Evolutionary conservation across 92 coral and sea anemone genomes (phyloP).

Genomic region (Nematostella vectensis): DNA sequence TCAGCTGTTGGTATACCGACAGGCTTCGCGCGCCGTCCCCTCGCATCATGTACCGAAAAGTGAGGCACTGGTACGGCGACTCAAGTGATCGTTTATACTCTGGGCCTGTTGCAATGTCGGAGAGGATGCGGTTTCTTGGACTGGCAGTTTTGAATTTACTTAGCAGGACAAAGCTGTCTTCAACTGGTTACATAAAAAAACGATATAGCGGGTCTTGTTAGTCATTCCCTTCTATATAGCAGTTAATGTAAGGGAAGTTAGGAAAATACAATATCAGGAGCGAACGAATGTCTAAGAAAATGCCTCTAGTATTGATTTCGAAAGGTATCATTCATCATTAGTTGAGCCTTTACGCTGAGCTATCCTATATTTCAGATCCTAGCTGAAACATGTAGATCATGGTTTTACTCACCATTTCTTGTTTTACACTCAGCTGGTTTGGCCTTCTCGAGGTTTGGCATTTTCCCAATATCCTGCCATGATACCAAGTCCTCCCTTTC

Average conservation of each 20-base stretch:
- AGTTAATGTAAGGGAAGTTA: too few species aligned
- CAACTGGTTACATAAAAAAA: too few species aligned
- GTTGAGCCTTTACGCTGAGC: too few species aligned
- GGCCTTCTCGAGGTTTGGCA: neutral
- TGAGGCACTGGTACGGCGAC: slow-evolving; percentile 6
- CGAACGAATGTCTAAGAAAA: too few species aligned
- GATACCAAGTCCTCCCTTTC: slow-evolving; percentile 3
- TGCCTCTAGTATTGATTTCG: too few species aligned
- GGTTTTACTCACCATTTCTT: neutral
- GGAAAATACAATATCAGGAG: too few species aligned
- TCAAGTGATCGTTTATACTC: slow-evolving; percentile 1
- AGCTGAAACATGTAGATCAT: too few species aligned
- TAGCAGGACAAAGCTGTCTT: neutral
- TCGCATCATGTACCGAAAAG: slow-evolving; percentile 3
- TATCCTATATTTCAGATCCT: too few species aligned
- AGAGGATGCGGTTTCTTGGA: neutral
- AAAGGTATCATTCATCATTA: too few species aligned
- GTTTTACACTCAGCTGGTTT: neutral
- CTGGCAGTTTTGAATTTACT: neutral
- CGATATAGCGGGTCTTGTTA: too few species aligned
- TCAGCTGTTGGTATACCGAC: neutral
- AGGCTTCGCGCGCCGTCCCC: slow-evolving; percentile 2
- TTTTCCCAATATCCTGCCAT: neutral
- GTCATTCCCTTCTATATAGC: too few species aligned
- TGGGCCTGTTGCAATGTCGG: neutral